Conservation (phyloP, 2,113 vertebrate genomes). For the Junco hyemalis region DNA sequence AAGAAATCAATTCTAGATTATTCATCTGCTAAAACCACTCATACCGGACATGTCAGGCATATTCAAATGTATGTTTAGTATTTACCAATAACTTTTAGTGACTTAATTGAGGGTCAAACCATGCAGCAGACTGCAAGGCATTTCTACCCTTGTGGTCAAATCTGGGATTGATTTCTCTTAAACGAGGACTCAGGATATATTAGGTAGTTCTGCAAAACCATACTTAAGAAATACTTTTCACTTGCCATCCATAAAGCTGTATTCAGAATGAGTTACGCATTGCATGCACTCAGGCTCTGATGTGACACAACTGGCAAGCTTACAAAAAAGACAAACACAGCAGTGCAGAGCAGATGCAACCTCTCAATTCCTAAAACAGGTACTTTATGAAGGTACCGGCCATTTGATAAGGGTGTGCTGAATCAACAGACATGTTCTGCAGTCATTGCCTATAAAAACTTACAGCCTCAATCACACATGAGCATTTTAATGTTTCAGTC, state of each 20-base stretch:
- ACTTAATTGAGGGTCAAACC: neutral
- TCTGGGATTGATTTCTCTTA: neutral
- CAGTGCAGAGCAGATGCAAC: neutral
- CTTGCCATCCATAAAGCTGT: neutral
- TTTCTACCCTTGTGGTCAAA: neutral
- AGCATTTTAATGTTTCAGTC: neutral
- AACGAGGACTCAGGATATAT: neutral
- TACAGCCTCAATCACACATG: neutral
- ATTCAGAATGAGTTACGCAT: neutral
- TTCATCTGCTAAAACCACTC: neutral
- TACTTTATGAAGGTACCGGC: neutral
- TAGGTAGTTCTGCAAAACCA: neutral
- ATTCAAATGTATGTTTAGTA: neutral
- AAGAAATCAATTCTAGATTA: neutral
- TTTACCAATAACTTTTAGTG: neutral
- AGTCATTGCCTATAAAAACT: neutral
- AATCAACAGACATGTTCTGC: neutral
- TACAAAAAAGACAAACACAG: neutral
- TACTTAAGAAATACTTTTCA: neutral
- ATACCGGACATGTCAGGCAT: rapidly evolving
- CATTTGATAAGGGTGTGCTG: neutral
- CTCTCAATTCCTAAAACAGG: neutral
- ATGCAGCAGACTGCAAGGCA: neutral
- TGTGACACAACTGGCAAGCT: neutral
- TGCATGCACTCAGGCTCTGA: neutral